phyloP scores from a whole-genome alignment of 2,113 vertebrate species.

The Irena cyanogastra region DNA sequence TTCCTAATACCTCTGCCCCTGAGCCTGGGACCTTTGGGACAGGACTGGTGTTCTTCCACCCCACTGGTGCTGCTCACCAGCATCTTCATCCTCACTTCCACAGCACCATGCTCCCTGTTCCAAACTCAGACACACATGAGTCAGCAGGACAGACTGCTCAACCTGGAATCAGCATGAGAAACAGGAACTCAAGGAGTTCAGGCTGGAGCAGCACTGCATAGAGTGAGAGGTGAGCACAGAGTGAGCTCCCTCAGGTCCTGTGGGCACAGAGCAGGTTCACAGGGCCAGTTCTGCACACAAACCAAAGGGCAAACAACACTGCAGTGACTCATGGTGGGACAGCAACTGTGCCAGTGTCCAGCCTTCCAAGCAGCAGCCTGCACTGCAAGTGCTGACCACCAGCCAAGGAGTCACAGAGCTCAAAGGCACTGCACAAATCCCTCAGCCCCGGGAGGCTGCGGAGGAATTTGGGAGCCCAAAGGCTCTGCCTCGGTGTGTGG shows the following conservation, averaged over 20 bases:
- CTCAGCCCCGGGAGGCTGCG: accelerated
- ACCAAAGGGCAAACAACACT: accelerated
- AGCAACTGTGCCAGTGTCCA: not conserved
- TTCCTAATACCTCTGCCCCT: not conserved
- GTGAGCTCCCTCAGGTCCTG: not conserved
- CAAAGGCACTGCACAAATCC: not conserved
- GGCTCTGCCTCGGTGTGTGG: accelerated
- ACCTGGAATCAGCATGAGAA: not conserved
- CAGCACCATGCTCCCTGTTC: not conserved
- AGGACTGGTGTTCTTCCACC: not conserved
- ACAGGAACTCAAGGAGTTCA: not conserved
- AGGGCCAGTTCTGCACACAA: not conserved
- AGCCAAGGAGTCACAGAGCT: not conserved
- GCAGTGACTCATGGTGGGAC: not conserved
- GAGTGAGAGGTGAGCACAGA: not conserved
- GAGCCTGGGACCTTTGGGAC: not conserved
- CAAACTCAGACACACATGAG: not conserved
- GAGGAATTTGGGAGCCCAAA: not conserved
- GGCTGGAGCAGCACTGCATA: not conserved
- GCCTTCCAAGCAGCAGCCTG: not conserved
- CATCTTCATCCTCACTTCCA: not conserved
- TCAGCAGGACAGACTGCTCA: not conserved
- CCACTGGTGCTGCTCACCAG: not conserved
- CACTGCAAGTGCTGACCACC: accelerated
- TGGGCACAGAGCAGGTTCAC: not conserved